Percentiles rank a stretch among this genome's conserved stretches.
These are phyloP conservation scores for Pammene aurita DNA, from an alignment of 2,888 invertebrate genomes.

Conservation along the genomic window DNA sequence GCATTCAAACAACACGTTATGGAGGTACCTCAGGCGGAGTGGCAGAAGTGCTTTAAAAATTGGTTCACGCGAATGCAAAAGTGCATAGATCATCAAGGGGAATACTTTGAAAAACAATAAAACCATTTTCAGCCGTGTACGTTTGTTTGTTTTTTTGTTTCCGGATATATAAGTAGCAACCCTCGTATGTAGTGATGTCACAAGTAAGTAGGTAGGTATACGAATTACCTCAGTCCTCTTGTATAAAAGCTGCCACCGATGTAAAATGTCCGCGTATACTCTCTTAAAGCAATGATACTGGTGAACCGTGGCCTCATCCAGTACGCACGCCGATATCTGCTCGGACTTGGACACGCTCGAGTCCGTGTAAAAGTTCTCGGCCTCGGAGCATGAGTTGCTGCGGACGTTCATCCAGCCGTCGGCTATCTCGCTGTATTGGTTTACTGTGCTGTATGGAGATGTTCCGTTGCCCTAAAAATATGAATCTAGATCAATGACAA, in stretches of 20 bases:
- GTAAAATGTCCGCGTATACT: slow-evolving; percentile 94
- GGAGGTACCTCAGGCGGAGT: too few species aligned
- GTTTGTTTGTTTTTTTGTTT: too few species aligned
- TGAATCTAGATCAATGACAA: background rate
- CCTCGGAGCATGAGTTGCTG: slow-evolving; percentile 95
- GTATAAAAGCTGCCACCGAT: slow-evolving; percentile 91
- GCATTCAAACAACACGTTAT: too few species aligned
- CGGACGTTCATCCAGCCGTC: slow-evolving; percentile 91
- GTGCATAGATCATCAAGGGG: too few species aligned
- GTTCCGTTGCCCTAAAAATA: slow-evolving; percentile 83
- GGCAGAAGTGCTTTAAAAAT: too few species aligned
- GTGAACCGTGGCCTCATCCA: slow-evolving; percentile 75
- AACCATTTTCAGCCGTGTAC: too few species aligned
- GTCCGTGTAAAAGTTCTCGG: slow-evolving; percentile 86
- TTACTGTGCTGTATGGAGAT: slow-evolving; percentile 96
- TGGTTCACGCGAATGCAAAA: too few species aligned
- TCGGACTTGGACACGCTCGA: slow-evolving; percentile 69
- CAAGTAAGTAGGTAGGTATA: too few species aligned
- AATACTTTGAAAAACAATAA: too few species aligned
- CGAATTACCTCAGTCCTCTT: slow-evolving; percentile 84
- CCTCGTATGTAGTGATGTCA: too few species aligned
- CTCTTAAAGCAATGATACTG: slow-evolving; percentile 93
- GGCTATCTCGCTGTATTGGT: slow-evolving; percentile 87
- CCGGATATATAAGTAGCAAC: too few species aligned
- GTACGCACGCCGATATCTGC: slow-evolving; percentile 66